Evolutionary conservation across 2,888 invertebrate genomes (phyloP).

Genomic region (Drepana falcataria): DNA sequence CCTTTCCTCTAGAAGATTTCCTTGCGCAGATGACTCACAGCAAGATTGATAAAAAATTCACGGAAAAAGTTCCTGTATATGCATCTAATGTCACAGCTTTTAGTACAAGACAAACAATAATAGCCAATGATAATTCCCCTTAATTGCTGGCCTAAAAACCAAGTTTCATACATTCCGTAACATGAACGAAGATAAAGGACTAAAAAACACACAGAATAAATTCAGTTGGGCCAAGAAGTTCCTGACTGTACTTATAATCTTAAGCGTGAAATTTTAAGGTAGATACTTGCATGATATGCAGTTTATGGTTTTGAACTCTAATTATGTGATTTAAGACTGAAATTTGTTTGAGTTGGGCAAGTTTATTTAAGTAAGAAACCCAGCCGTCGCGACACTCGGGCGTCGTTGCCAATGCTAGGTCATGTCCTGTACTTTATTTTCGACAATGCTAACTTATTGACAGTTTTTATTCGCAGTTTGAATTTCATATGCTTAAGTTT

Average conservation of each 20-base stretch:
- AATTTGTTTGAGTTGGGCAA: constrained; percentile 4
- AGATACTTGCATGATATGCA: neutral
- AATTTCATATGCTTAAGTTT: too few species aligned
- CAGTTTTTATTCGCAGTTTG: constrained; percentile 9
- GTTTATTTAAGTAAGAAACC: neutral
- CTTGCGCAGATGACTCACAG: neutral
- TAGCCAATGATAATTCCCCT: too few species aligned
- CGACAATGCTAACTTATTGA: constrained; percentile 19
- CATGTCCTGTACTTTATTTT: constrained; percentile 34
- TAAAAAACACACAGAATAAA: neutral
- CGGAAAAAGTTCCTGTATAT: neutral
- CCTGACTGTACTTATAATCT: neutral
- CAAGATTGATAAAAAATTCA: neutral
- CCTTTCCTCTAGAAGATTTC: neutral
- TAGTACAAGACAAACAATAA: too few species aligned
- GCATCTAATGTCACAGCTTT: too few species aligned
- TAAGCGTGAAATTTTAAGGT: neutral
- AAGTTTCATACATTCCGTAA: too few species aligned
- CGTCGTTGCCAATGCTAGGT: constrained; percentile 40
- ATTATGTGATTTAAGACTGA: neutral
- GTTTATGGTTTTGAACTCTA: neutral
- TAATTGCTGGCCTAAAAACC: too few species aligned
- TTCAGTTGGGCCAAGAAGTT: neutral
- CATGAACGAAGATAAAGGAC: too few species aligned
- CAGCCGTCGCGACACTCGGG: constrained; percentile 31